Base-by-base conservation (phyloP, 2,888 invertebrate species). In the Selenia dentaria region DNA sequence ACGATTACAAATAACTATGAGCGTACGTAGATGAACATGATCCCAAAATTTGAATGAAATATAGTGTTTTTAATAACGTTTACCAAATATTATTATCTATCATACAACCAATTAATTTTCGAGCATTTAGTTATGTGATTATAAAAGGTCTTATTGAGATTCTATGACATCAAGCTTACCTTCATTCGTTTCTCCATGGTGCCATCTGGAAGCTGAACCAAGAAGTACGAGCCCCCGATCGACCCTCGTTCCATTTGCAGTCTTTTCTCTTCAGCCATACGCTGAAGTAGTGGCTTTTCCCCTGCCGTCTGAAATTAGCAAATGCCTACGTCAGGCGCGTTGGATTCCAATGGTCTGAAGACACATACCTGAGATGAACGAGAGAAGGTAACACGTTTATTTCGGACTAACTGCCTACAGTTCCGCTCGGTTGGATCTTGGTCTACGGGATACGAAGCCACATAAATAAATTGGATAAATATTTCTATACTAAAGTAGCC, bases 201-300 rank as follows among this genome's bases (percentile, higher is more conserved):
- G 51, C 97, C 97, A 68, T 98, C 97, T 1, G 97, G 97, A 57
- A 97, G 88, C 70, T 97, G 96, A 1, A 97, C 97, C 81, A 94
- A 88, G 77, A 97, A 96, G 81, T 95, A 97, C 0, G 96, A 96
- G 6, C 96, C 96, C 6, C 95, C 96, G 51, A 97, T 95, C 16
- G 97, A 97, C 0, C 97, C 97, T 24, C 96, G 92, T 78, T 97
- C 97, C 95, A 97, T 94, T 81, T 97, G 97, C 72, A 96, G 92
- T 50, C 96, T 92, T 67, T 97, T 96, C 75, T 98, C 98, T 80
- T 98, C 97, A 4, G 97, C 97, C 96, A 98, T 97, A 52, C 97
- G 92, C 79, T 97, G 97, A 56, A 98, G 92, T 6, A 98, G 85
- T 0, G 97, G 97, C 75, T 97, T 97, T 62, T 94, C 93, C 14